phyloP scores from a whole-genome alignment of 2,113 vertebrate genomes.

The Xenopus borealis region DNA sequence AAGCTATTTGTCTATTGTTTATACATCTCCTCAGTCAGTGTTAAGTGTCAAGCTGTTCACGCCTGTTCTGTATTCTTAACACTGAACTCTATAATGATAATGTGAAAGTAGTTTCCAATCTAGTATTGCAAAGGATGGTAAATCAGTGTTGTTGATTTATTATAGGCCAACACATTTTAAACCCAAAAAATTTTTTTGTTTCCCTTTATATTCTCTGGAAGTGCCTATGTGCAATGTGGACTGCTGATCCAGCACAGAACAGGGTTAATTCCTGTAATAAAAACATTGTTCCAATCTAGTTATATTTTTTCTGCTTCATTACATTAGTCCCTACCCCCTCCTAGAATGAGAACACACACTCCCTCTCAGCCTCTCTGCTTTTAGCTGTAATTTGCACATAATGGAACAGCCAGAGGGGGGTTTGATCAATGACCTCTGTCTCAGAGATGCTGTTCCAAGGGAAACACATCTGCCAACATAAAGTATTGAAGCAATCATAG shows the following conservation, averaged over 20 bases:
- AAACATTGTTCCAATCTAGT: slow-evolving; percentile 53
- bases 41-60: slow-evolving; percentile 23
- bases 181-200: not conserved
- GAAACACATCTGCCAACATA: slow-evolving; percentile 89
- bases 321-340: slow-evolving; percentile 50
- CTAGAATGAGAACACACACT: slow-evolving; percentile 51
- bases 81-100: not conserved
- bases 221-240: slow-evolving; percentile 8
- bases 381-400: slow-evolving; percentile 86
- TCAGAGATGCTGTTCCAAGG: slow-evolving; percentile 78
- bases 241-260: slow-evolving; percentile 38
- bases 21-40: slow-evolving; percentile 25
- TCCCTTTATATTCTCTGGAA: slow-evolving; percentile 4
- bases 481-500: slow-evolving; percentile 87
- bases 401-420: slow-evolving; percentile 82
- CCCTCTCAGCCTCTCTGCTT: slow-evolving; percentile 65
- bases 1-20: slow-evolving; percentile 26
- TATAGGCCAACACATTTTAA: not conserved
- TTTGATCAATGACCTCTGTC: slow-evolving; percentile 88
- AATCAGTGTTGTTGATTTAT: not conserved
- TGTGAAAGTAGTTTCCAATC: too few species aligned
- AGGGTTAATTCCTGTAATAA: slow-evolving; percentile 54
- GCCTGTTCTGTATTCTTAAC: slow-evolving; percentile 1
- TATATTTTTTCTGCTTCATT: slow-evolving; percentile 57
- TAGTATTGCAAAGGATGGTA: not conserved